A percentile compares a stretch with the other conserved stretches of the same genome.
Conservation (phyloP, 2,888 invertebrate genomes). For the Axea sp. region DNA sequence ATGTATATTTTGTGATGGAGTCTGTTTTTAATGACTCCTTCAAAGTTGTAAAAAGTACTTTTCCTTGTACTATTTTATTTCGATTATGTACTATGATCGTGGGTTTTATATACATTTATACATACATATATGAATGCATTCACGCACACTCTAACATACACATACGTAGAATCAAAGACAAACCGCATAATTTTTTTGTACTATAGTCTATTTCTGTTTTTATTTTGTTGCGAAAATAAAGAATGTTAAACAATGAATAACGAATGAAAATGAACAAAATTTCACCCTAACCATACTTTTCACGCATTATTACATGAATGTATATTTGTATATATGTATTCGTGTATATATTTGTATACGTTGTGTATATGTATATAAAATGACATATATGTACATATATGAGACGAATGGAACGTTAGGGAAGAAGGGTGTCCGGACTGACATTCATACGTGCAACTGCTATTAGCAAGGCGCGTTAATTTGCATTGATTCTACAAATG, state of each 20-base stretch:
- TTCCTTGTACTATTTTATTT: constrained; percentile 30
- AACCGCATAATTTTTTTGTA: not conserved
- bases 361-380: constrained; percentile 61
- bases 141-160: constrained; percentile 14
- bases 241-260: not conserved
- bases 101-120: constrained; percentile 60
- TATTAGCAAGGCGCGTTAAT: constrained; percentile 23
- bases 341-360: constrained; percentile 51
- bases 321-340: constrained; percentile 46
- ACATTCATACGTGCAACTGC: constrained; percentile 40
- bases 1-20: constrained; percentile 22
- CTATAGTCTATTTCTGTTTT: not conserved
- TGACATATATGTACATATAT: constrained; percentile 50
- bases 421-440: constrained; percentile 37
- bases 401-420: constrained; percentile 24
- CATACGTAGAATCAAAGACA: no score
- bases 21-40: constrained; percentile 13
- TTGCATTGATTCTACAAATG: constrained; percentile 40
- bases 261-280: not conserved
- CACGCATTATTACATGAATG: constrained; percentile 43
- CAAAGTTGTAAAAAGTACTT: constrained; percentile 39
- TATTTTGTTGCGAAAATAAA: no score
- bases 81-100: constrained; percentile 57
- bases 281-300: not conserved
- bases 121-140: constrained; percentile 50